Percentiles rank a stretch among this genome's conserved stretches.
phyloP scores from a whole-genome alignment of 2,113 vertebrate species.

The Thalassoma bifasciatum region DNA sequence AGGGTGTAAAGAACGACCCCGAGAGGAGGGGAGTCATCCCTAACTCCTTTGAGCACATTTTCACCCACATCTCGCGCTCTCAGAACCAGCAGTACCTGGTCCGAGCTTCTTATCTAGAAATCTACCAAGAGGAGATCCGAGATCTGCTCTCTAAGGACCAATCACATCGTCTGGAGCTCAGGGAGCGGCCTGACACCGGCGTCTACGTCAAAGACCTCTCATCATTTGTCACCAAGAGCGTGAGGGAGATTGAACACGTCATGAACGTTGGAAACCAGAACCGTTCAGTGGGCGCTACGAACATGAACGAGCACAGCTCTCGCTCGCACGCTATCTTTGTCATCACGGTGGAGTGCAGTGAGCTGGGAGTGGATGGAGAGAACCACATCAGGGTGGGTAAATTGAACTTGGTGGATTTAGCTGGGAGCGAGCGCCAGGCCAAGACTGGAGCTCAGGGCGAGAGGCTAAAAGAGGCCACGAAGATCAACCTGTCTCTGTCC shows the following conservation, averaged over 20 bases:
- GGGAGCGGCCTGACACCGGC: conserved; percentile 93
- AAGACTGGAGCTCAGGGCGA: conserved; percentile 97
- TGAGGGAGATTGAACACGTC: conserved; percentile 95
- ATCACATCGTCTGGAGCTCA: conserved; percentile 89
- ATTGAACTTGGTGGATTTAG: conserved; percentile 95
- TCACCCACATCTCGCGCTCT: conserved; percentile 98
- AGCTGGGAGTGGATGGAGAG: conserved; percentile 93
- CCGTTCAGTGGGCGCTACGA: conserved; percentile 94
- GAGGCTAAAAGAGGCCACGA: conserved; percentile 95
- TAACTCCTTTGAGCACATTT: conserved; percentile 98
- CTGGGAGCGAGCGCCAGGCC: conserved; percentile 94
- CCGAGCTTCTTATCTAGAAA: conserved; percentile 95
- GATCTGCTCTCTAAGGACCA: conserved; percentile 96
- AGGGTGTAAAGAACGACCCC: conserved; percentile 91
- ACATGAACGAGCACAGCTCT: conserved; percentile 99
- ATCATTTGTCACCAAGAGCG: conserved; percentile 95
- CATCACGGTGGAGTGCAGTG: conserved; percentile 96
- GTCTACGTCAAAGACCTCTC: conserved; percentile 96
- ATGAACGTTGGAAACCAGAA: conserved; percentile 99
- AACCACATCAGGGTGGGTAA: conserved; percentile 97
- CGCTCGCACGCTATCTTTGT: conserved; percentile 97
- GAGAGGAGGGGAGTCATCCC: conserved; percentile 96
- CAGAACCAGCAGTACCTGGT: conserved; percentile 98
- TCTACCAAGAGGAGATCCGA: conserved; percentile 97
- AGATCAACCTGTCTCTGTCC: conserved; percentile 98